Percentiles rank a stretch among this genome's conserved stretches.
Evolutionary conservation across 1,140 invertebrate species (phyloP).

Genomic region (Eurosta solidaginis): DNA sequence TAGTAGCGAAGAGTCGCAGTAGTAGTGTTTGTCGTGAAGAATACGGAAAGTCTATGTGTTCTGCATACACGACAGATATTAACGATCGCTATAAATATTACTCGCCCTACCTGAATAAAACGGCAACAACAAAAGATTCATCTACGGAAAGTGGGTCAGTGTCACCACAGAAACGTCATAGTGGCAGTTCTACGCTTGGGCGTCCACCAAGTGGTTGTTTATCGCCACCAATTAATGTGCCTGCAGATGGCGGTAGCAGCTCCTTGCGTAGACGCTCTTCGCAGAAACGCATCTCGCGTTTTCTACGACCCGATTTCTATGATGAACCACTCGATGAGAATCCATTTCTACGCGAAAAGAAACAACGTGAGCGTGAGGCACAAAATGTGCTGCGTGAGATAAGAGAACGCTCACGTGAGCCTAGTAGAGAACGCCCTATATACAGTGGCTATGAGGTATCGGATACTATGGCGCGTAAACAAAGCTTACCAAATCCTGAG

Average conservation of each 20-base stretch:
- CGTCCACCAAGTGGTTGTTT: slow-evolving; percentile 57
- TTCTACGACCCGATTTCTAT: slow-evolving; percentile 78
- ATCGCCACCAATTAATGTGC: slow-evolving; percentile 45
- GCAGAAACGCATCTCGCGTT: slow-evolving; percentile 70
- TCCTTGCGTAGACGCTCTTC: slow-evolving; percentile 60
- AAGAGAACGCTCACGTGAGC: slow-evolving; percentile 62
- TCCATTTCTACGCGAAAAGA: slow-evolving; percentile 71
- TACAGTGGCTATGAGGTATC: slow-evolving; percentile 25
- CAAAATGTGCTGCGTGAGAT: slow-evolving; percentile 70
- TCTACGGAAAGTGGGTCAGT: slow-evolving; percentile 33
- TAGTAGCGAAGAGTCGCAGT: slow-evolving; percentile 44
- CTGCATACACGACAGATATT: slow-evolving; percentile 50
- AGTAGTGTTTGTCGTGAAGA: slow-evolving; percentile 53
- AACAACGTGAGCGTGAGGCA: slow-evolving; percentile 68
- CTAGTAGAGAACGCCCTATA: slow-evolving; percentile 24
- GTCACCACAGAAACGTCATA: slow-evolving; percentile 19
- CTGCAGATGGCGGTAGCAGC: slow-evolving; percentile 41
- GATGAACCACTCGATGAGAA: slow-evolving; percentile 70
- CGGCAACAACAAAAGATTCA: slow-evolving; percentile 38
- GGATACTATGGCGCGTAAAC: slow-evolving; percentile 42
- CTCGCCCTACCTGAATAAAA: slow-evolving; percentile 53
- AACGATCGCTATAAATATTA: slow-evolving; percentile 58
- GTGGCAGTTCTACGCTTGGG: slow-evolving; percentile 39
- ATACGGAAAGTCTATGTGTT: slow-evolving; percentile 47
- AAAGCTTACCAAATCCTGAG: slow-evolving; percentile 46